Percentiles rank a stretch among this genome's conserved stretches.
Conservation (phyloP, 2,113 vertebrate species). For the Phyllostomus discolor region DNA sequence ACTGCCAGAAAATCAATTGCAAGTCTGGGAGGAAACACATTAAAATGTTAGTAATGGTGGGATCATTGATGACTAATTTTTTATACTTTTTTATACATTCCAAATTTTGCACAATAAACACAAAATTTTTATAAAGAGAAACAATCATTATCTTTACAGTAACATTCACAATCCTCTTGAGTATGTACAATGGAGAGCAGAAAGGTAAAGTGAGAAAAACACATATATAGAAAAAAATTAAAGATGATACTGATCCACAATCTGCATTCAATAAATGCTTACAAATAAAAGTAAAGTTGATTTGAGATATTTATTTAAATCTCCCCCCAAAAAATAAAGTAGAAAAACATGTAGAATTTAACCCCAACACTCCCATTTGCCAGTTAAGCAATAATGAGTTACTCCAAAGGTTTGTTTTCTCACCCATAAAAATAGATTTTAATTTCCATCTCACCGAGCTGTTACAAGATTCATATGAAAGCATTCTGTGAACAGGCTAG, state of each 20-base stretch:
- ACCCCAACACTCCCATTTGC: not conserved
- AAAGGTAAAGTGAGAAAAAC: not conserved
- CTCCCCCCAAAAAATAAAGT: too few relatives aligned
- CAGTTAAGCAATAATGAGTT: not conserved
- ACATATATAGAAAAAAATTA: not conserved
- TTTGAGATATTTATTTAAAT: not conserved
- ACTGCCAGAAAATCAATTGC: not conserved
- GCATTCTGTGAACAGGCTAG: not conserved
- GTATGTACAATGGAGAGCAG: not conserved
- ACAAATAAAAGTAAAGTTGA: not conserved
- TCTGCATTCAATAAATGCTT: not conserved
- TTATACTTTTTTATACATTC: not conserved
- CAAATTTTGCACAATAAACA: not conserved
- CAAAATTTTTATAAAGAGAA: not conserved
- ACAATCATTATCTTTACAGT: not conserved
- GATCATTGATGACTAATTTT: not conserved
- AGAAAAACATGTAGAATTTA: not conserved
- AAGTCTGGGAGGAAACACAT: not conserved
- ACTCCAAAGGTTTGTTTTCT: not conserved
- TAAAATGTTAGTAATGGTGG: not conserved
- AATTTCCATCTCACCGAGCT: not conserved
- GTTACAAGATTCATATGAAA: not conserved
- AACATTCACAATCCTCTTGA: not conserved
- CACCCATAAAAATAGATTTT: not conserved
- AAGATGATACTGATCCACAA: not conserved